Conservation (phyloP, 2,113 vertebrate genomes). For the Parotia lawesii region DNA sequence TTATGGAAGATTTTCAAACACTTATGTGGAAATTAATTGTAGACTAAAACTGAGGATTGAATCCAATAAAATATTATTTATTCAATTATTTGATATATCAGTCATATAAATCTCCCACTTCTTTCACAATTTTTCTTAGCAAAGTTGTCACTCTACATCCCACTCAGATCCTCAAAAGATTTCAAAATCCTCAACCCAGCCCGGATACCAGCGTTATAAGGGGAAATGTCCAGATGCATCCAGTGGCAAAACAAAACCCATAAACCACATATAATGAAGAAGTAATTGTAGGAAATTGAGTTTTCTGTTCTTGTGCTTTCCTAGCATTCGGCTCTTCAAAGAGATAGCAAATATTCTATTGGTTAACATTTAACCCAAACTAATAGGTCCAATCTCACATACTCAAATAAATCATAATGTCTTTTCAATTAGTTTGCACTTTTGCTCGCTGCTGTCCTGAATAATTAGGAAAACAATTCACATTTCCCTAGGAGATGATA, state of each 20-base stretch:
- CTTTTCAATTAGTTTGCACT: slow-evolving; percentile 79
- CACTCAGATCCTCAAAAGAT: neutral
- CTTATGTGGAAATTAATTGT: neutral
- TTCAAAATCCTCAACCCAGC: neutral
- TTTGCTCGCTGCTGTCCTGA: slow-evolving; percentile 71
- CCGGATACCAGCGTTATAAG: neutral
- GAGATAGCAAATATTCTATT: neutral
- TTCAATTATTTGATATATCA: neutral
- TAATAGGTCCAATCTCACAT: slow-evolving; percentile 31
- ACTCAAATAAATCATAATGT: slow-evolving; percentile 71
- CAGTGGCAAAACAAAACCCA: neutral
- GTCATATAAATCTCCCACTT: neutral
- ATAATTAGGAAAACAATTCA: slow-evolving; percentile 82
- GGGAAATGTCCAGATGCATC: neutral
- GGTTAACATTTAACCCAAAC: slow-evolving; percentile 66
- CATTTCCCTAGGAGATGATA: slow-evolving; percentile 71
- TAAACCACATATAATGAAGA: neutral
- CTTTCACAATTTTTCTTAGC: neutral
- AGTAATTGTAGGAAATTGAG: neutral
- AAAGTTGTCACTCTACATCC: neutral
- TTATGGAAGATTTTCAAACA: neutral
- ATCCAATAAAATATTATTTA: neutral
- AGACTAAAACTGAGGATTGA: neutral
- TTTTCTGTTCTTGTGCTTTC: neutral
- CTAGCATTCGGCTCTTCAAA: neutral